phyloP scores from a whole-genome alignment of 2,113 vertebrate genomes.

The Larimichthys polyactis region DNA sequence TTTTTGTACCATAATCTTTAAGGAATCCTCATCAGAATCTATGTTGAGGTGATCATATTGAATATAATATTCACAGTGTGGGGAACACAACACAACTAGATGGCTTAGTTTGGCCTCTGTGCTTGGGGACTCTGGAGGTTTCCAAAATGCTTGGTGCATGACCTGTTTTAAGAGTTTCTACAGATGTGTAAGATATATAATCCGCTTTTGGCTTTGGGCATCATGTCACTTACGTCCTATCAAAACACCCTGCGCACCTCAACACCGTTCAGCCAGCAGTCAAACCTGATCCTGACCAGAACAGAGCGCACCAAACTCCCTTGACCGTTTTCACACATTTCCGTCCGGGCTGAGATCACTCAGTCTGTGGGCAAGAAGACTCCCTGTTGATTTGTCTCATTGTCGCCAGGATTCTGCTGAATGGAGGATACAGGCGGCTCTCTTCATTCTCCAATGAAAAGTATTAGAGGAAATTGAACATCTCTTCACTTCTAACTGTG shows the following conservation, averaged over 20 bases:
- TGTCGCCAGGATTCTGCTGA: conserved; percentile 15
- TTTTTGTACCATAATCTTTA: conserved; percentile 31
- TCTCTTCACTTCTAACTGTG: neutral
- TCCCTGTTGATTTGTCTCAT: conserved; percentile 17
- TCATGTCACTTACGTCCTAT: conserved; percentile 70
- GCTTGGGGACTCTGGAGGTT: conserved; percentile 27
- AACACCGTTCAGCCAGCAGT: conserved; percentile 48
- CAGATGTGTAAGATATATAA: conserved; percentile 74
- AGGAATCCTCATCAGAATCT: conserved; percentile 9
- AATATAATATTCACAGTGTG: conserved; percentile 24
- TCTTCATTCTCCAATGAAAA: neutral
- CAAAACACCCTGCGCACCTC: conserved; percentile 61
- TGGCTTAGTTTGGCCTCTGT: conserved; percentile 47
- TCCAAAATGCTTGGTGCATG: conserved; percentile 42
- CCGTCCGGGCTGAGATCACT: conserved; percentile 49
- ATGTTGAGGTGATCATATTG: conserved; percentile 26
- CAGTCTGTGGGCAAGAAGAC: conserved; percentile 8
- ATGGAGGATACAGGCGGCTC: neutral
- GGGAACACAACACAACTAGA: conserved; percentile 24
- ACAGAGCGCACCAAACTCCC: conserved; percentile 18
- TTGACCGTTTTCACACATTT: conserved; percentile 71
- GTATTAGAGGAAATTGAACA: neutral
- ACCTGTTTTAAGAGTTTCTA: conserved; percentile 57
- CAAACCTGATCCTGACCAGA: conserved; percentile 52
- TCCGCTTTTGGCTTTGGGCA: conserved; percentile 58